phyloP scores from a whole-genome alignment of 2,797 vertebrate species.

The Pipistrellus pipistrellus region DNA sequence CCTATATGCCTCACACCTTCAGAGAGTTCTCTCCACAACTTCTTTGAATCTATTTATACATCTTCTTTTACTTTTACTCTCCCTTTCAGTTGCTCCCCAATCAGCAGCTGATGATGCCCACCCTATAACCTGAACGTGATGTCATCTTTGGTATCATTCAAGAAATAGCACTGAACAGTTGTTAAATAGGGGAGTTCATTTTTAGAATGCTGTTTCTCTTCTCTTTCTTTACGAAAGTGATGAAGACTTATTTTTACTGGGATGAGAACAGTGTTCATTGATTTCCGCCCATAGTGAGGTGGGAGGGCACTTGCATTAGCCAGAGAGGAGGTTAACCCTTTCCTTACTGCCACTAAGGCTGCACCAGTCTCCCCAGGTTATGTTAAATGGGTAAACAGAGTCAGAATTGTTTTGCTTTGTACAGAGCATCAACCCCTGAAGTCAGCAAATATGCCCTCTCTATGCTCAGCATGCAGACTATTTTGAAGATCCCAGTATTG shows the following conservation, averaged over 20 bases:
- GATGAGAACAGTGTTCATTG: conserved; percentile 65
- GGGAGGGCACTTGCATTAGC: background rate
- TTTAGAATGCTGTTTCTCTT: conserved; percentile 65
- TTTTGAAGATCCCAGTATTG: background rate
- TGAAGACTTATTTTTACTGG: conserved; percentile 73
- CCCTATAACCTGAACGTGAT: conserved; percentile 16
- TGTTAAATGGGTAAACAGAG: background rate
- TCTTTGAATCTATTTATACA: conserved; percentile 56
- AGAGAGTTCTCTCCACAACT: background rate
- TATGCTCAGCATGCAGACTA: background rate
- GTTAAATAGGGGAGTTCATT: conserved; percentile 68
- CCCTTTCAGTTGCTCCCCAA: conserved; percentile 55
- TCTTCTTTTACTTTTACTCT: conserved; percentile 32
- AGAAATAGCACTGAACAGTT: conserved; percentile 76
- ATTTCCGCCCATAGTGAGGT: conserved; percentile 6
- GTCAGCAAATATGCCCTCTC: background rate
- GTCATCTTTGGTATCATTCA: conserved; percentile 55
- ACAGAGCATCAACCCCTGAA: background rate
- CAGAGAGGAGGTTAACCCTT: background rate
- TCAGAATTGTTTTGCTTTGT: conserved; percentile 30
- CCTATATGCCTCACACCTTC: background rate
- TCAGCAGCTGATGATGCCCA: conserved; percentile 63
- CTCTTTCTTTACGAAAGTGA: conserved; percentile 73
- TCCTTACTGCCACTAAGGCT: background rate
- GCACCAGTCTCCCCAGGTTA: background rate